Base-by-base conservation (phyloP, 2,113 vertebrate species). In the Phyllostomus discolor region DNA sequence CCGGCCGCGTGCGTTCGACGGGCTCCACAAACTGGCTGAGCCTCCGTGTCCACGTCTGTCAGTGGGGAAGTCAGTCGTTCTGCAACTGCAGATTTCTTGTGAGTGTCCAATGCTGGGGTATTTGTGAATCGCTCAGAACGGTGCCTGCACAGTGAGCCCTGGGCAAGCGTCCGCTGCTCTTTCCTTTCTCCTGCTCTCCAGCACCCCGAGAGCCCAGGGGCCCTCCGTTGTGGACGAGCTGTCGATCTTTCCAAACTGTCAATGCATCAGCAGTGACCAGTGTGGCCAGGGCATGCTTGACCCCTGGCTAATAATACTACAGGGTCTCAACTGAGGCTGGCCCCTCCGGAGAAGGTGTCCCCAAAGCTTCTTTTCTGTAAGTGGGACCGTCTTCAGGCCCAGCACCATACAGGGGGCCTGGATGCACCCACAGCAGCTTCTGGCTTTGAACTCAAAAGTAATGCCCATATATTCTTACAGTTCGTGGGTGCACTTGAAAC, bases 231-330 rank as follows among this genome's bases (percentile, higher is more conserved):
- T 41, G 57, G 50, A 76, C 2, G 59, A 59, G 17, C 24, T 17
- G 8, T 57, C 5, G 52, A 0, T n/a, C 12, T 46, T 78, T 82
- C 19, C 86, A 94, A 78, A 64, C 28, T 15, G 19, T 1, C 2
- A 7, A 1, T 79, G 38, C 22, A 3, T 67, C 38, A 16, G 7
- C 26, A 11, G 16, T 78, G 46, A 43, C 9, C 0, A 0, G 5
- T 33, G 26, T 31, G 69, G 6, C 59, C 15, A 5, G 66, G 26
- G 12, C 6, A 16, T n/a, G 14, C 33, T 46, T 28, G 64, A 57
- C 17, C 4, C 28, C 38, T 7, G n/a, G 15, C 10, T 1, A 1
- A 14, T 10, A 1, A 14, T 10, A 2, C 2, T 48, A 16, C 4
- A 79, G 52, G 46, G n/a, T 3, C 16, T 85, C 38, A 59, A 35